These are phyloP conservation scores for Nothocercus julius DNA, from an alignment of 2,113 vertebrate genomes.

Conservation along the genomic window DNA sequence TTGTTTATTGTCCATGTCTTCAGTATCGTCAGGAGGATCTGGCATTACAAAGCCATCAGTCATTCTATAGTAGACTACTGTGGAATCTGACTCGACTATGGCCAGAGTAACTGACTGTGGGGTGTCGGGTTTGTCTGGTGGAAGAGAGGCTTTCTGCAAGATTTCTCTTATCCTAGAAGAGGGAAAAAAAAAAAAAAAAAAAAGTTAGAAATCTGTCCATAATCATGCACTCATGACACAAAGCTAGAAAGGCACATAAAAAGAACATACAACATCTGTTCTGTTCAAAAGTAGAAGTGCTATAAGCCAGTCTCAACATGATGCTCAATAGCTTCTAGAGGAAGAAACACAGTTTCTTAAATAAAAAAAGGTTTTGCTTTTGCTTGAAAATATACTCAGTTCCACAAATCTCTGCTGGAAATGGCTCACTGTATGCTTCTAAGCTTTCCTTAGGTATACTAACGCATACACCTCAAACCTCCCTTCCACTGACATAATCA, in stretches of 20 bases:
- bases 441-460: not conserved
- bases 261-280: not conserved
- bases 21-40: constrained; percentile 81
- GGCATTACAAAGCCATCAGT: constrained; percentile 92
- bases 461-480: accelerated
- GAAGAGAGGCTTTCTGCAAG: constrained; percentile 67
- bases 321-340: not conserved
- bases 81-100: constrained; percentile 92
- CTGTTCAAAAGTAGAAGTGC: not conserved
- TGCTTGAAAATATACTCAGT: not conserved
- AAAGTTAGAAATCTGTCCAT: not conserved
- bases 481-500: not conserved
- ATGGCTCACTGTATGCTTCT: not conserved
- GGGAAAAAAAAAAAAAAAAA: not conserved
- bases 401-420: not conserved
- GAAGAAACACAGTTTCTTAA: not conserved
- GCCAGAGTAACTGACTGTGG: constrained; percentile 82
- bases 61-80: constrained; percentile 92
- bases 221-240: not conserved
- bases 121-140: constrained; percentile 47
- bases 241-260: not conserved
- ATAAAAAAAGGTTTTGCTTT: not conserved
- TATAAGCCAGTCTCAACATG: not conserved
- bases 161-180: constrained; percentile 77
- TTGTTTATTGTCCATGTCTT: constrained; percentile 58